Conservation (phyloP, 2,888 invertebrate species). For the Tiphia femorata region DNA sequence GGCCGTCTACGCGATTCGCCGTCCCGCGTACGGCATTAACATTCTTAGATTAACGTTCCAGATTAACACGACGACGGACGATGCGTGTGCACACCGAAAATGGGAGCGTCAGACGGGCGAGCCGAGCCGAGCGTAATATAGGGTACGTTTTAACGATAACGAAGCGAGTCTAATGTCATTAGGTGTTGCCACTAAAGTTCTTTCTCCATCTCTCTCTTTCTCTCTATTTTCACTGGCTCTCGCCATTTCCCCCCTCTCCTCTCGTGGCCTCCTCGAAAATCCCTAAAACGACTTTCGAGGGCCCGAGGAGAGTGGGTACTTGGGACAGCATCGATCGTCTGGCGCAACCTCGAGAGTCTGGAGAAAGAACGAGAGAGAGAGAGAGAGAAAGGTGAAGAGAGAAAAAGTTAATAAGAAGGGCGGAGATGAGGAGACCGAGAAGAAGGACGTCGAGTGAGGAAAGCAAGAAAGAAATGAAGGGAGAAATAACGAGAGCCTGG, state of each 20-base stretch:
- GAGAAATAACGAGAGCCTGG: background rate
- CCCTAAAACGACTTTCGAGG: conserved; percentile 35
- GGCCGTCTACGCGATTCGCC: too few species aligned
- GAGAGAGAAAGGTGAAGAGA: conserved; percentile 5
- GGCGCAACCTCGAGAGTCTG: conserved; percentile 12
- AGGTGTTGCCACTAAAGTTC: conserved; percentile 21
- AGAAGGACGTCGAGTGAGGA: conserved; percentile 1
- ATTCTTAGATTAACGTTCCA: too few species aligned
- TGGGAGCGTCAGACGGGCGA: conserved; percentile 4
- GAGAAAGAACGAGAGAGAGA: conserved; percentile 1
- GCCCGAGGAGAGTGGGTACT: conserved; percentile 5
- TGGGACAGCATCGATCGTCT: conserved; percentile 22
- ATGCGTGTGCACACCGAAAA: conserved; percentile 2
- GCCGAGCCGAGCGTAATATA: conserved; percentile 17
- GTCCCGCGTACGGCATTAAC: too few species aligned
- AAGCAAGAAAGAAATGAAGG: conserved; percentile 1
- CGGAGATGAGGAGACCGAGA: background rate
- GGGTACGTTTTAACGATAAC: conserved; percentile 35
- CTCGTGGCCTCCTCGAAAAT: conserved; percentile 30
- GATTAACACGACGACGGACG: too few species aligned
- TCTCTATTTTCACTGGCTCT: background rate
- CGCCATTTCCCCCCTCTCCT: background rate
- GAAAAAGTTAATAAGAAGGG: background rate
- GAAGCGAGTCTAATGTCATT: conserved; percentile 32
- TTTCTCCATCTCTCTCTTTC: conserved; percentile 5